Evolutionary conservation across 2,113 vertebrate genomes (phyloP).

Genomic region (Tyto alba): DNA sequence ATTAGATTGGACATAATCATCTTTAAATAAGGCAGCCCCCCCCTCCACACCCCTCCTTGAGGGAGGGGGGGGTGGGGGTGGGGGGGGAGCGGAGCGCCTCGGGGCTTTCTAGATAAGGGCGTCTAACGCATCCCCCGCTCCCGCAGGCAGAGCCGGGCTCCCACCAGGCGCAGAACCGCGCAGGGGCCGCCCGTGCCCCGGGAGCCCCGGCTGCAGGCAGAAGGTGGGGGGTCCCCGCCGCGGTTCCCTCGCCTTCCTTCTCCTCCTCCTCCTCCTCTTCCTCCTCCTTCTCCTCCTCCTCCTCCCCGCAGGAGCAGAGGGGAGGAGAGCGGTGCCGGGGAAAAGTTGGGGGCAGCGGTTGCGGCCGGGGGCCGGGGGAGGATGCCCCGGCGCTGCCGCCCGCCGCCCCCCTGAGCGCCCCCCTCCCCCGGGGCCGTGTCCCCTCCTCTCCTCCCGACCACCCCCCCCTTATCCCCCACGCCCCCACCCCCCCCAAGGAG

Average conservation of each 20-base stretch:
- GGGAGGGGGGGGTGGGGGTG: not conserved
- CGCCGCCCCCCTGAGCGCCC: not conserved
- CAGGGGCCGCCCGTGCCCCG: not conserved
- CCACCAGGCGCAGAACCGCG: not conserved
- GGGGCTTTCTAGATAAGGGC: slow-evolving; percentile 39
- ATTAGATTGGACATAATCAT: slow-evolving; percentile 76
- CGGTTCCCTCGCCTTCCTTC: not conserved
- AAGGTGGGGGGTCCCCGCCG: slow-evolving; percentile 15
- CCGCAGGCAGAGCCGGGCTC: slow-evolving; percentile 34
- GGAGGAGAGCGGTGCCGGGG: slow-evolving; percentile 34
- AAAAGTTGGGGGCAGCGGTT: slow-evolving; percentile 3
- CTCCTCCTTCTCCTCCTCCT: slow-evolving; percentile 8
- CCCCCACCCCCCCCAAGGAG: not conserved
- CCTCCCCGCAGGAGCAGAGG: not conserved
- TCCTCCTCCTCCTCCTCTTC: slow-evolving; percentile 1
- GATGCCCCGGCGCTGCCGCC: not conserved
- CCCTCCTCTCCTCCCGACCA: too few species aligned
- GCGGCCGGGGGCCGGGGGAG: not conserved
- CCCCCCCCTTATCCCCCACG: not conserved
- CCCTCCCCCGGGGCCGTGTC: not conserved
- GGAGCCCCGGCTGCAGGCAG: slow-evolving; percentile 8
- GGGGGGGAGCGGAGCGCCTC: slow-evolving; percentile 21
- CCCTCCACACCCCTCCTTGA: slow-evolving; percentile 4
- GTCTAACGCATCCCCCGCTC: not conserved
- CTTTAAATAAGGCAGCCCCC: slow-evolving; percentile 60